Conservation (phyloP, 2,797 vertebrate genomes). For the Pangasius macronema region DNA sequence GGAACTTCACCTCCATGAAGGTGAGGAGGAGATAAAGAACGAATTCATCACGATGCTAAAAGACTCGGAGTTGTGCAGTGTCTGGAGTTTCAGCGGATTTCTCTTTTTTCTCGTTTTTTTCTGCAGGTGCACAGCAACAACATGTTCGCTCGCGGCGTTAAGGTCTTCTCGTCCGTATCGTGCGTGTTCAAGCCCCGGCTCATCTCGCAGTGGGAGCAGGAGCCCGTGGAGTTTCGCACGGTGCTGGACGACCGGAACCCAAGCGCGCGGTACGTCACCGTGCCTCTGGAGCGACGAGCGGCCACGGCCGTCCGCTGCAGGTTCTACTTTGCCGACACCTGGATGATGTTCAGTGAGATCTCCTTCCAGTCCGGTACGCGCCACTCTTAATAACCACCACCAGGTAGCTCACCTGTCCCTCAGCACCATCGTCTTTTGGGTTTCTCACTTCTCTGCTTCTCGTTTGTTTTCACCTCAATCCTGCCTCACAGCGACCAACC, state of each 20-base stretch:
- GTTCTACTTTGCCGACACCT: conserved; percentile 85
- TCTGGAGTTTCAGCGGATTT: neutral
- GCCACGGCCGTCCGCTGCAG: conserved; percentile 82
- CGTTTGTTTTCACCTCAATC: neutral
- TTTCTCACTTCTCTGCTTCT: neutral
- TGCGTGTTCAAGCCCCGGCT: conserved; percentile 83
- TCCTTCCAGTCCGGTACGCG: conserved; percentile 86
- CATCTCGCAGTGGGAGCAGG: conserved; percentile 76
- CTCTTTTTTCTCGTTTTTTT: neutral
- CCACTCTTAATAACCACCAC: neutral
- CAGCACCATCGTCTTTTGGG: neutral
- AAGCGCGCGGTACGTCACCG: conserved; percentile 86
- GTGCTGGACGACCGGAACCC: conserved; percentile 90
- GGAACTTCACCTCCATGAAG: conserved; percentile 88
- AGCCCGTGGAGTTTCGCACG: conserved; percentile 76
- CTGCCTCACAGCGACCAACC: conserved; percentile 41
- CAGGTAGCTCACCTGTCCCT: neutral
- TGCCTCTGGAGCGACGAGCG: conserved; percentile 78
- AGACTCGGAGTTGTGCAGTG: neutral
- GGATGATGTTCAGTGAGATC: conserved; percentile 95
- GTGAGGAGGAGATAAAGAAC: conserved; percentile 58
- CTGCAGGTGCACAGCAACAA: conserved; percentile 91
- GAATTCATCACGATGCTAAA: neutral
- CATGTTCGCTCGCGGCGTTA: conserved; percentile 87
- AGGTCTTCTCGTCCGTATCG: conserved; percentile 86